phyloP scores from a whole-genome alignment of 2,113 vertebrate genomes.

The Grallaria varia region DNA sequence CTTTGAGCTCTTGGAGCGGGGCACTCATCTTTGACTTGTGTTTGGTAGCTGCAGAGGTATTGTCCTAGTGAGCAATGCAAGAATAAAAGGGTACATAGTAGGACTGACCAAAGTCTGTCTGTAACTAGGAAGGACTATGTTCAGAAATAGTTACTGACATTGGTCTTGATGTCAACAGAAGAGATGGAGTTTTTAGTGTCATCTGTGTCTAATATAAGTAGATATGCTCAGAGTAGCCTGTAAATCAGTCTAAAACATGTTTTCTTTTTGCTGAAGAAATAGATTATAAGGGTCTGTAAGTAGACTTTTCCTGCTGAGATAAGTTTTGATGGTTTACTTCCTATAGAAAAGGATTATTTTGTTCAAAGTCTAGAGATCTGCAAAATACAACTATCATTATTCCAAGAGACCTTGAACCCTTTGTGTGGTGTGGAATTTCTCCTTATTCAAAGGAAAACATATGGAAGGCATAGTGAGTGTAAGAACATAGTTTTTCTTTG shows the following conservation, averaged over 20 bases:
- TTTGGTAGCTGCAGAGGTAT: background rate
- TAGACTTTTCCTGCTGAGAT: background rate
- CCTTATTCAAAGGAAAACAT: background rate
- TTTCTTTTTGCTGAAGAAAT: background rate
- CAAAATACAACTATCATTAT: background rate
- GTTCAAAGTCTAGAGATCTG: background rate
- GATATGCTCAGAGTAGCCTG: background rate
- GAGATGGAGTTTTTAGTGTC: background rate
- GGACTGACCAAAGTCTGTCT: background rate
- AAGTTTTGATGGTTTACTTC: background rate
- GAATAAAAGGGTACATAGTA: background rate
- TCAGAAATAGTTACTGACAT: background rate
- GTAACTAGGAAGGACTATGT: background rate
- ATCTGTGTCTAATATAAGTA: background rate
- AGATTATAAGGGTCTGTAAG: background rate
- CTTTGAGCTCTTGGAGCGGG: background rate
- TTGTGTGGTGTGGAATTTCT: background rate
- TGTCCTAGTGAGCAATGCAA: background rate
- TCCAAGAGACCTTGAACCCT: background rate
- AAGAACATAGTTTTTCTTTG: background rate
- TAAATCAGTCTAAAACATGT: background rate
- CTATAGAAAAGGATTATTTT: background rate
- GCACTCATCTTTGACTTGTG: fast-evolving
- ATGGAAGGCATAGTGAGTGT: background rate
- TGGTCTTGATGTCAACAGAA: background rate